Evolutionary conservation across 2,797 vertebrate genomes (phyloP), one percentile per base, ranked within the genome.

Genomic region (Leptatherina wallacei): DNA sequence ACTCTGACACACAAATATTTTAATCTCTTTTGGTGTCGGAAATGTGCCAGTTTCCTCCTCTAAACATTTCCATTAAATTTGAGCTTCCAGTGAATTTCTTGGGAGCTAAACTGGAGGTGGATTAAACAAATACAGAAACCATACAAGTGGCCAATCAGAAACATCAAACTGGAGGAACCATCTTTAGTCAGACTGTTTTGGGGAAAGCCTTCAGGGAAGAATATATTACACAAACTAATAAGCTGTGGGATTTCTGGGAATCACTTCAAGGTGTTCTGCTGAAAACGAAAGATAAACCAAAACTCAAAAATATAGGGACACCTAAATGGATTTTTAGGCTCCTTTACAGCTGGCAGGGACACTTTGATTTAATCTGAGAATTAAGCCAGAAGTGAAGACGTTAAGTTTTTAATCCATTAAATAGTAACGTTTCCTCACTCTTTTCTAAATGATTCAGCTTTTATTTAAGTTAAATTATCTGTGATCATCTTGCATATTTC

Each of bases 181-280:
- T 8, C 12, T 69, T 18, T 0, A 7, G 29, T 27, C 3, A 8
- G 6, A 35, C 55, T 20, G 30, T 14, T 59, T 32, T 73, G 11
- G 56, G 49, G 61, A 33, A 38, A 60, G n/a, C 32, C 32, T 69
- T 73, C 73, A 82, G 18, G 16, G 0, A 44, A 16, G 9, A 20
- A 77, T 57, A 69, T 3, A 24, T 51, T 2, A 24, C 32, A 32
- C 4, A 36, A 49, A 22, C 18, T 7, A 58, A 73, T 42, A 6
- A 16, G 12, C 29, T 72, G 71, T 1, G 58, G 13, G 66, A 62
- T 67, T 78, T 61, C 42, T 5, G 1, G 59, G 51, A 81, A 75
- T 60, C 35, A 4, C 51, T 24, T 60, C 0, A 38, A 29, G 40
- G 29, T 40, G 4, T 61, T 76, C 20, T 12, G 33, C 9, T 8